A percentile compares a stretch with the other conserved stretches of the same genome.
Conservation (phyloP, 2,888 invertebrate species). For the Ctenicera cuprea region DNA sequence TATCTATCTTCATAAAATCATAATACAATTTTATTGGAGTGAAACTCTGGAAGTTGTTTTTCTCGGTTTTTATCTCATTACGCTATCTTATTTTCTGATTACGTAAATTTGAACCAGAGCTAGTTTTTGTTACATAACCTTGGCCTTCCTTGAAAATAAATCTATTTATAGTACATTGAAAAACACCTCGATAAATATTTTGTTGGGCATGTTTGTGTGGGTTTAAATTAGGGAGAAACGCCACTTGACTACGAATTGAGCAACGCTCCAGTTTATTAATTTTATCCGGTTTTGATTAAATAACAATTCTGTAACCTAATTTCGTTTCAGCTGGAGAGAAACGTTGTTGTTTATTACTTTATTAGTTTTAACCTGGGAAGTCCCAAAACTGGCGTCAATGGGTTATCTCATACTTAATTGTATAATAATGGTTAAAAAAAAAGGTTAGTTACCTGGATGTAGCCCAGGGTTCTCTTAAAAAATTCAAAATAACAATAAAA, state of each 20-base stretch:
- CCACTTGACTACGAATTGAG: background rate
- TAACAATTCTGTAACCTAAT: background rate
- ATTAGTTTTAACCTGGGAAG: too few species aligned
- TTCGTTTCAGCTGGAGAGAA: background rate
- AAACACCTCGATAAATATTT: constrained; percentile 28
- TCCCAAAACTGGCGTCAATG: background rate
- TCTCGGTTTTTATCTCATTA: background rate
- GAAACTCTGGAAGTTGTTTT: too few species aligned
- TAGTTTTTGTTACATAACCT: constrained; percentile 24
- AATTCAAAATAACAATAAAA: background rate
- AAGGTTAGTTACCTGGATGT: background rate
- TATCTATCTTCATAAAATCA: background rate
- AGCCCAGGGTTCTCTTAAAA: background rate
- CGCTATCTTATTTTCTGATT: background rate
- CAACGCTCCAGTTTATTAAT: background rate
- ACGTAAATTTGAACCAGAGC: constrained; percentile 6
- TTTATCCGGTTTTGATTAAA: constrained; percentile 6
- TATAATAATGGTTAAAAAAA: constrained; percentile 1
- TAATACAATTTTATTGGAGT: background rate
- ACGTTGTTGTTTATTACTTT: background rate
- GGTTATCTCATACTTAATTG: background rate
- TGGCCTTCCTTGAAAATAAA: constrained; percentile 36
- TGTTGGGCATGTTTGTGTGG: background rate
- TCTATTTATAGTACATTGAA: constrained; percentile 29
- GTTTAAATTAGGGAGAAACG: background rate